A percentile compares a stretch with the other conserved stretches of the same genome.
Conservation (phyloP, 2,888 invertebrate genomes). For the Willowsia nigromaculata region DNA sequence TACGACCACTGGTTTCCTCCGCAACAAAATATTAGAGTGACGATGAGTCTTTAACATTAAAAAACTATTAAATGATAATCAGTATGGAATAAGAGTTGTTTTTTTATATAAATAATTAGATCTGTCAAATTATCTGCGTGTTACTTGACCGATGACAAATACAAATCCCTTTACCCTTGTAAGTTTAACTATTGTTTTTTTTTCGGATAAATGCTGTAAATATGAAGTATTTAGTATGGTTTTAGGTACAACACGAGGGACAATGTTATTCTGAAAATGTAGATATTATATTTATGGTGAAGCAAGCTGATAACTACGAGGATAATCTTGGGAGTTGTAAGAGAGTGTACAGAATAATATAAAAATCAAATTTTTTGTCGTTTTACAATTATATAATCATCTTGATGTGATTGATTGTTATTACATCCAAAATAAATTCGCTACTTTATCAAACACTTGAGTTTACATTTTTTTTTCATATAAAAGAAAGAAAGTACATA, state of each 20-base stretch:
- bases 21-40: neutral
- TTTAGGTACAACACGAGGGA: neutral
- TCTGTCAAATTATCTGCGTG: neutral
- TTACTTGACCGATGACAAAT: neutral
- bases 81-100: neutral
- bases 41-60: neutral
- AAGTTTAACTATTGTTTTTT: neutral
- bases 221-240: neutral
- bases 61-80: neutral
- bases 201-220: neutral
- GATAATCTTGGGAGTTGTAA: neutral
- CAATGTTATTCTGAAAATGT: neutral
- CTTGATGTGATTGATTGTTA: constrained; percentile 69
- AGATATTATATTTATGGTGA: constrained; percentile 15
- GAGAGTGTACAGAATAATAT: constrained; percentile 27
- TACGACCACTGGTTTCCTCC: neutral
- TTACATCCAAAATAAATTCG: constrained; percentile 60
- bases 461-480: too few species aligned
- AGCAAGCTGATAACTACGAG: neutral
- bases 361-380: constrained; percentile 50
- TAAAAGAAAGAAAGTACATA: too few species aligned
- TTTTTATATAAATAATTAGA: neutral
- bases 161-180: neutral
- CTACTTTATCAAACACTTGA: constrained; percentile 34
- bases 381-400: constrained; percentile 51